Base-by-base conservation (phyloP, 2,888 invertebrate species). In the Trypoxylon attenuatum region DNA sequence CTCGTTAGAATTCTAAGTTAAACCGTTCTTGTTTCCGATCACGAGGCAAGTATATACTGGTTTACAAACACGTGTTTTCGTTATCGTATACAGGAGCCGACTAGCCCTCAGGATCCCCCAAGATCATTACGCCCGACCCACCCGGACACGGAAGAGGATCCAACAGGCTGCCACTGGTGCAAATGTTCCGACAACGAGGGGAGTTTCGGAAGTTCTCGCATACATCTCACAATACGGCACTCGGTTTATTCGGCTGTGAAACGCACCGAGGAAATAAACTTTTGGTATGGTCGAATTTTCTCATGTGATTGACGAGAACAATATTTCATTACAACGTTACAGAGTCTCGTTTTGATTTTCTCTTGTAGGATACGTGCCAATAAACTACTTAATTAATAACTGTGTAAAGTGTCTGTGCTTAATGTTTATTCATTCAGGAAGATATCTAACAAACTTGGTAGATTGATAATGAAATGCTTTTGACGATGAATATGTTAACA, bases 41-140 rank as follows among this genome's bases (percentile, higher is more conserved):
- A 16, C 19, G 25, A 41, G 33, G 21, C 5, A 16, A 46, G 29
- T 5, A 22, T 33, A 5, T 13, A 5, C 46, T 39, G 58, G 58
- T 68, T 67, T 50, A 59, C 55, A 53, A 59, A 63, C 68, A 69
- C 42, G 58, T 63, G 59, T 59, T 58, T 42, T 59, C 58, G 23
- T 56, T 41, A 21, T 39, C 68, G 15, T 23, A 16, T 53, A 41
- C 55, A 53, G 68, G 41, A 46, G 33, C 18, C 50, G 15, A 47
- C 49, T 52, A 61, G 27, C 39, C 43, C 52, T 4, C 5, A 2
- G 42, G 43, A 52, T 47, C 62, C 13, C 43, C 42, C 13, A 52
- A 56, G 54, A 68, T 67, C 52, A 29, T 59, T 55, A 59, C 47
- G 47, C 38, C 42, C 53, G 25, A 42, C 41, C 21, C 23, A 21